phyloP scores from a whole-genome alignment of 1,140 invertebrate genomes.

The Drosophila tsacasi region DNA sequence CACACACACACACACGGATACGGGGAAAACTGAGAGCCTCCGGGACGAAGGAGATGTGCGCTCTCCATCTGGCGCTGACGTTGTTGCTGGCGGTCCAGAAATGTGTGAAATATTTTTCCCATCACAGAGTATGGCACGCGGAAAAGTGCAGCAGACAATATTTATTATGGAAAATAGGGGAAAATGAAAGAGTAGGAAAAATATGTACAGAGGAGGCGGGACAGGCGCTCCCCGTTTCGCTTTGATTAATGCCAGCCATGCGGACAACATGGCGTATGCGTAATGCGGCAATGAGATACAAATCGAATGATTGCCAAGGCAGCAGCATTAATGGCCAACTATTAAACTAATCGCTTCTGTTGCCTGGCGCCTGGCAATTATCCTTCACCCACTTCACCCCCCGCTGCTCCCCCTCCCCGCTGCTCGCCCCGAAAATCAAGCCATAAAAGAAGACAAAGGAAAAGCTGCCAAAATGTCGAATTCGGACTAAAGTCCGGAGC shows the following conservation, averaged over 20 bases:
- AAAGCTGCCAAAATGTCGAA: slow-evolving; percentile 48
- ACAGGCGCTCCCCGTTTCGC: background rate
- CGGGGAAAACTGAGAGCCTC: slow-evolving; percentile 8
- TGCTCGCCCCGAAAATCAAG: slow-evolving; percentile 22
- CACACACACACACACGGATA: slow-evolving; percentile 5
- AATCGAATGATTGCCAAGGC: slow-evolving; percentile 48
- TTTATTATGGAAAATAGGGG: slow-evolving; percentile 67
- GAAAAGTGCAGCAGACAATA: slow-evolving; percentile 69
- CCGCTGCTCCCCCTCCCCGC: background rate
- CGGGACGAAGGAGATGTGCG: slow-evolving; percentile 24
- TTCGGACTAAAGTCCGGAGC: slow-evolving; percentile 9
- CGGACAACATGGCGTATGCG: slow-evolving; percentile 63
- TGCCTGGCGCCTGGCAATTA: slow-evolving; percentile 64
- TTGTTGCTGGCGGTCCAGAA: slow-evolving; percentile 37
- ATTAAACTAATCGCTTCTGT: slow-evolving; percentile 77
- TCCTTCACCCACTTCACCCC: slow-evolving; percentile 18
- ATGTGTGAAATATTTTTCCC: slow-evolving; percentile 68
- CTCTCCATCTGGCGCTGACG: slow-evolving; percentile 49
- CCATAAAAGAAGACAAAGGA: slow-evolving; percentile 47
- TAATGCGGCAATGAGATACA: slow-evolving; percentile 61
- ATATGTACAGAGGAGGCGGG: background rate
- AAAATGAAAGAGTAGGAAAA: background rate
- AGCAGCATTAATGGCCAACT: slow-evolving; percentile 70
- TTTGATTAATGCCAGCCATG: slow-evolving; percentile 69
- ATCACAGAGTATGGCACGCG: slow-evolving; percentile 67